Base-by-base conservation (phyloP, 53 echinoderm and acorn worm genomes). In the Hippasteria phrygiana region DNA sequence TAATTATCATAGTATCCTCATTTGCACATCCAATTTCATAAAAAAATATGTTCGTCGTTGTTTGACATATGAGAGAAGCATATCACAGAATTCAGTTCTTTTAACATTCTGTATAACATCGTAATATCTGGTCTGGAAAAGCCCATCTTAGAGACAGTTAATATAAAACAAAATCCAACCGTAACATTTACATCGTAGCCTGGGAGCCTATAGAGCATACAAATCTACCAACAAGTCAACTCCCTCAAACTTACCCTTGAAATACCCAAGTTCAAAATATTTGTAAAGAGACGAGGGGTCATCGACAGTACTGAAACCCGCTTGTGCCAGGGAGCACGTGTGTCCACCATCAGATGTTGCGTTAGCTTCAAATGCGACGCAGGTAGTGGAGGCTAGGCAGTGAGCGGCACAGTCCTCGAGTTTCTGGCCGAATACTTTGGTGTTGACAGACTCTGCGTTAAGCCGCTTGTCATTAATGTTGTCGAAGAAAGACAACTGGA, bases 231-330 rank as follows among this genome's bases (percentile, higher is more conserved):
- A n/a, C n/a, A n/a, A n/a, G n/a, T n/a, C n/a, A n/a, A n/a, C n/a
- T n/a, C n/a, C n/a, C n/a, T n/a, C n/a, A 54, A 12, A 54, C 54
- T 64, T 64, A 64, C 64, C 64, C 28, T 64, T 64, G 16, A 64
- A 5, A 10, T 32, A 10, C 6, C 28, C 64, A 28, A 64, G 64
- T 13, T 28, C 64, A 28, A 17, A 64, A 64, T 64, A 31, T 9
- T 28, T 5, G n/a, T n/a, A 32, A 28, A 10, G 6, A 2, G 6
- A 32, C 1, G 20, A 64, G 3, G 4, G 33, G 33, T 28, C 64
- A 8, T 20, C 64, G 9, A 4, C 31, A 64, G 31, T 27, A n/a
- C 6, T 64, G 54, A 16, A 64, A 27, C 64, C 64, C 1, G 64
- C 28, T 3, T 28, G 28, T 17, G 64, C 64, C 64, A 64, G 6